These are phyloP conservation scores for Drosophila incognita DNA, from an alignment of 2,888 invertebrate species.

Conservation along the genomic window DNA sequence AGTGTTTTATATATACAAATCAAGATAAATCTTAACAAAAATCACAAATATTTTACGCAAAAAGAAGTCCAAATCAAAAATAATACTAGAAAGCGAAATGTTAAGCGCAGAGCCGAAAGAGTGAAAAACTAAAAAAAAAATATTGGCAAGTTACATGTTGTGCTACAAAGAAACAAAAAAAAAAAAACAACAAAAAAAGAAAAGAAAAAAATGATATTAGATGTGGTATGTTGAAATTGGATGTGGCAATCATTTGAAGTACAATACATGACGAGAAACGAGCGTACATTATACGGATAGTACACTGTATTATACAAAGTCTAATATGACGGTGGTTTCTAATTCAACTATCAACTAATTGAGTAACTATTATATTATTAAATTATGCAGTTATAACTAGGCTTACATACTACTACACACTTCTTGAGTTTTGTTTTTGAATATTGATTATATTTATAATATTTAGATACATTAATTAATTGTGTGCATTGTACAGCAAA, in stretches of 20 bases:
- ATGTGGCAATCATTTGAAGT: slow-evolving; percentile 42
- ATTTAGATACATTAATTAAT: slow-evolving; percentile 26
- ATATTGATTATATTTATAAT: slow-evolving; percentile 16
- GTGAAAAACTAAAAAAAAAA: slow-evolving; percentile 4
- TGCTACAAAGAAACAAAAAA: slow-evolving; percentile 21
- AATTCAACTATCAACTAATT: slow-evolving; percentile 73
- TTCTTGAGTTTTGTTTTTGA: background rate
- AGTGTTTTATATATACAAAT: slow-evolving; percentile 37
- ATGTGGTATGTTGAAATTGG: slow-evolving; percentile 36
- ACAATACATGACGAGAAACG: slow-evolving; percentile 49
- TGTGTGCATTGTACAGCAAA: slow-evolving; percentile 67
- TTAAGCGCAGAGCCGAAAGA: slow-evolving; percentile 1
- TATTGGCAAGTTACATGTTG: slow-evolving; percentile 14
- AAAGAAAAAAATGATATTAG: background rate
- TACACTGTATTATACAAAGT: slow-evolving; percentile 61
- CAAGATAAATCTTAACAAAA: slow-evolving; percentile 24
- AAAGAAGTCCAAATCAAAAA: background rate
- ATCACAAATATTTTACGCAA: slow-evolving; percentile 2
- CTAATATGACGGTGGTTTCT: slow-evolving; percentile 80
- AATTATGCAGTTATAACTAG: slow-evolving; percentile 27
- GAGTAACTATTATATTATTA: slow-evolving; percentile 33
- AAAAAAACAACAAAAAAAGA: background rate
- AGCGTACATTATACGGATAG: slow-evolving; percentile 48
- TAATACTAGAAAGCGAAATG: slow-evolving; percentile 11
- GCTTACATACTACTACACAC: slow-evolving; percentile 34